A percentile compares a stretch with the other conserved stretches of the same genome.
These are phyloP conservation scores for Polypterus bichir DNA, from an alignment of 2,113 vertebrate genomes.

Conservation along the genomic window DNA sequence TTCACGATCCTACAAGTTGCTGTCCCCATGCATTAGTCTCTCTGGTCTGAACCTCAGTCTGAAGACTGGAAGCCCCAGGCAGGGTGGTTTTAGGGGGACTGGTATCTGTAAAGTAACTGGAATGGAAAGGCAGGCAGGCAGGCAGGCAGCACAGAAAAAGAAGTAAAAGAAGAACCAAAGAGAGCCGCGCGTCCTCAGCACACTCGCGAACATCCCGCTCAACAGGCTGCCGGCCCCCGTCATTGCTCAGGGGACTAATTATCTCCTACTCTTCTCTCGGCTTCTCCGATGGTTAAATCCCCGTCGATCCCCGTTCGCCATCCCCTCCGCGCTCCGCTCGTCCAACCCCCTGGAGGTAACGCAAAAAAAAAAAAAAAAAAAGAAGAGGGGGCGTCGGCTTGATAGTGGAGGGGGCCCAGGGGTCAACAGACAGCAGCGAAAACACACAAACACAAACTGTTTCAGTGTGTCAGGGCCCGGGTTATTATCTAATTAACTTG, in stretches of 20 bases:
- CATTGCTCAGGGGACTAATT: conserved; percentile 69
- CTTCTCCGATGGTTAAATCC: conserved; percentile 10
- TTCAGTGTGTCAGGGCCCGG: neutral
- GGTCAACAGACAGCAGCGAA: neutral
- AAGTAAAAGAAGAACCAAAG: too few relatives aligned
- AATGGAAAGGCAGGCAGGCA: too few relatives aligned
- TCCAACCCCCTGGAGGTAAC: too few relatives aligned
- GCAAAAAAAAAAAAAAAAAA: neutral
- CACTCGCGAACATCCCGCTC: conserved; percentile 13
- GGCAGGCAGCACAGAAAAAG: too few relatives aligned
- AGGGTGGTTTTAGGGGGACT: too few relatives aligned
- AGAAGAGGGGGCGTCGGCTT: neutral
- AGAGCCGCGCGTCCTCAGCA: too few relatives aligned
- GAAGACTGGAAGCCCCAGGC: too few relatives aligned
- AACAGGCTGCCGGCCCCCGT: conserved; percentile 23
- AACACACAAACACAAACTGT: conserved; percentile 6
- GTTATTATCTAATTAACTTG: conserved; percentile 30
- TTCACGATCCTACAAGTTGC: too few relatives aligned
- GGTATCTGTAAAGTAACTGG: too few relatives aligned
- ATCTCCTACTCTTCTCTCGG: conserved; percentile 37
- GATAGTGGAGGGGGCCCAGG: neutral
- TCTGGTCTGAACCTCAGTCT: too few relatives aligned
- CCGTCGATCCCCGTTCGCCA: conserved; percentile 12
- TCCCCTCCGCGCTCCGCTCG: too few relatives aligned
- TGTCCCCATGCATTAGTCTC: too few relatives aligned